These are phyloP conservation scores for Blera fallax DNA, from an alignment of 2,888 invertebrate genomes.

Conservation along the genomic window DNA sequence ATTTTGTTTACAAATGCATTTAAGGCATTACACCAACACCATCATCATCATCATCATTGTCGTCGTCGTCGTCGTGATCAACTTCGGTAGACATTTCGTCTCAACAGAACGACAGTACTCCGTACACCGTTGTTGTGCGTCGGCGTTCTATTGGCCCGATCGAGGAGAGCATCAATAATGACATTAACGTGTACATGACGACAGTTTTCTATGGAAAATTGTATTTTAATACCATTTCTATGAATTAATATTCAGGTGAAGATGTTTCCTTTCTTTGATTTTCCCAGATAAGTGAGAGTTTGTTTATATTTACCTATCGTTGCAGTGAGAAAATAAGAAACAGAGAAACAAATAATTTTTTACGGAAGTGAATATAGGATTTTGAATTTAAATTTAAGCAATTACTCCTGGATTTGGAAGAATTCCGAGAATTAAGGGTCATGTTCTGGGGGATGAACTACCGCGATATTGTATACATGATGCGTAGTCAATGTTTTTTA, in stretches of 20 bases:
- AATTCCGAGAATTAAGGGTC: not conserved
- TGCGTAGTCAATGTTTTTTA: no score
- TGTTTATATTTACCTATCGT: constrained; percentile 36
- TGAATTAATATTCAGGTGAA: constrained; percentile 67
- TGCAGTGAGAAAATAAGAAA: constrained; percentile 18
- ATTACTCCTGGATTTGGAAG: not conserved
- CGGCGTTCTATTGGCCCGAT: constrained; percentile 35
- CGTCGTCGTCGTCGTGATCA: no score
- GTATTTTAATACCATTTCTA: constrained; percentile 58
- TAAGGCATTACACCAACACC: not conserved
- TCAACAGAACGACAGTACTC: constrained; percentile 1
- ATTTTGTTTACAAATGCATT: constrained; percentile 34
- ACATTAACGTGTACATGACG: constrained; percentile 29
- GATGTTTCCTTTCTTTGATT: constrained; percentile 56
- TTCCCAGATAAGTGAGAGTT: constrained; percentile 59
- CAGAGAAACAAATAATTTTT: constrained; percentile 1
- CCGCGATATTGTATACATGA: no score
- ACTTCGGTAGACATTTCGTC: constrained; percentile 61
- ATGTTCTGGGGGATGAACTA: not conserved
- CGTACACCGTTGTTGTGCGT: constrained; percentile 14
- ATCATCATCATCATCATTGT: not conserved
- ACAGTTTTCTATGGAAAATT: constrained; percentile 60
- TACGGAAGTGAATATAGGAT: constrained; percentile 39
- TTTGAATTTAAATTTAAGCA: constrained; percentile 24
- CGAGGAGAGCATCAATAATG: constrained; percentile 54